Evolutionary conservation across 2,113 vertebrate genomes (phyloP), one percentile per base, ranked within the genome.

Genomic region (Aramus guarauna): DNA sequence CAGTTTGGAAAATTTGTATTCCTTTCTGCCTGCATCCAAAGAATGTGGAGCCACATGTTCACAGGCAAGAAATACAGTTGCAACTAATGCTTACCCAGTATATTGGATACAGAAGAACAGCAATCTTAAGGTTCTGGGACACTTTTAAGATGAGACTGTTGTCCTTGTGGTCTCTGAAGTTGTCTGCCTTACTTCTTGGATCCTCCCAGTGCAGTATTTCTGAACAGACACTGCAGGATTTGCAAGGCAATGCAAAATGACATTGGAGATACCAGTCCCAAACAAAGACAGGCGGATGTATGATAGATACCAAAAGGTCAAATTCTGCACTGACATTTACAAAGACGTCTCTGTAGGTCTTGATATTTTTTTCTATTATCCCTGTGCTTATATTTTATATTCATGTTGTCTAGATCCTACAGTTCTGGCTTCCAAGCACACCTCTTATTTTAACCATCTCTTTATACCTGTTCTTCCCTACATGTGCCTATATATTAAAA

Each of bases 241-340:
- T 86, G 79, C 83, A 81, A 91, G 58, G 48, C 76, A 92, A 45
- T 92, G 91, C 64, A 77, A 91, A 97, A 89, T 83, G 52, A n/a
- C 83, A 34, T n/a, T 64, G 95, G 88, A 91, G 79, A 81, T 95
- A 81, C 68, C 30, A 45, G 85, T 71, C 64, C 88, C 76, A 91
- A 94, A 93, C 59, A 93, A 37, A 95, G 95, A 69, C 86, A 84
- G 85, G 92, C 88, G 94, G 93, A 95, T 76, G 43, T 90, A 91
- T 94, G 93, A 94, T 88, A 94, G 94, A 96, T 85, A 90, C 48
- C 48, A 64, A 96, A 97, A 97, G 95, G 96, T 97, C 94, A 96
- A 12, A 79, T 94, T 96, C 84, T 94, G 74, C 69, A 56, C 81
- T 97, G 94, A 97, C 94, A 97, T 97, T 97, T 97, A 96, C 95